Evolutionary conservation across 2,797 vertebrate species (phyloP).

Genomic region (Syndactyla subalaris): DNA sequence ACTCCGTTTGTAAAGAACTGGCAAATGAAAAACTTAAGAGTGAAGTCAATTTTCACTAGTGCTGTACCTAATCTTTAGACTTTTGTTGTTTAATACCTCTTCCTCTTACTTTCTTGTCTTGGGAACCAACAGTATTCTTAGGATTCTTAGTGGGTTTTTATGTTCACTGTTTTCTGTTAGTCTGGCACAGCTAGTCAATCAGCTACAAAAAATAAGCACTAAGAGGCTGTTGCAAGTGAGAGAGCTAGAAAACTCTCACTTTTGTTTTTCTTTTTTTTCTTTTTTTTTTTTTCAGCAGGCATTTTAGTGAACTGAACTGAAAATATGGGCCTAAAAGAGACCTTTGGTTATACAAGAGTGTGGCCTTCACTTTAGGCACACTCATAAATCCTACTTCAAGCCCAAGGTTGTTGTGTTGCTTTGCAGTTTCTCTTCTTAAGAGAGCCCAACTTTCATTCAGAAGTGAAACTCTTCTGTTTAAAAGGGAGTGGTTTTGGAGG

Average conservation of each 20-base stretch:
- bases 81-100: neutral
- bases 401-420: neutral
- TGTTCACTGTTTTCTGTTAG: neutral
- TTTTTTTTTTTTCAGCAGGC: neutral
- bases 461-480: neutral
- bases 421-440: neutral
- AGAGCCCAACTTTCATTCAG: neutral
- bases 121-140: neutral
- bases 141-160: neutral
- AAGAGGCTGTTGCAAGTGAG: neutral
- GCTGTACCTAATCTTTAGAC: neutral
- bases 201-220: neutral
- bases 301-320: neutral
- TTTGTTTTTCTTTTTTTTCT: neutral
- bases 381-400: neutral
- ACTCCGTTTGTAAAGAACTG: neutral
- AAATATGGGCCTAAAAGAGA: neutral
- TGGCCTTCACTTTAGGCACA: neutral
- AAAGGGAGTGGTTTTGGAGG: neutral
- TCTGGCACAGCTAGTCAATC: neutral
- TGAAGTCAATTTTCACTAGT: neutral
- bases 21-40: neutral
- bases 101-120: neutral
- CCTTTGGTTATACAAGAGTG: fast-evolving
- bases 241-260: neutral